Percentiles rank a stretch among this genome's conserved stretches.
Evolutionary conservation across 2,888 invertebrate genomes (phyloP).

Genomic region (Papilio protenor): DNA sequence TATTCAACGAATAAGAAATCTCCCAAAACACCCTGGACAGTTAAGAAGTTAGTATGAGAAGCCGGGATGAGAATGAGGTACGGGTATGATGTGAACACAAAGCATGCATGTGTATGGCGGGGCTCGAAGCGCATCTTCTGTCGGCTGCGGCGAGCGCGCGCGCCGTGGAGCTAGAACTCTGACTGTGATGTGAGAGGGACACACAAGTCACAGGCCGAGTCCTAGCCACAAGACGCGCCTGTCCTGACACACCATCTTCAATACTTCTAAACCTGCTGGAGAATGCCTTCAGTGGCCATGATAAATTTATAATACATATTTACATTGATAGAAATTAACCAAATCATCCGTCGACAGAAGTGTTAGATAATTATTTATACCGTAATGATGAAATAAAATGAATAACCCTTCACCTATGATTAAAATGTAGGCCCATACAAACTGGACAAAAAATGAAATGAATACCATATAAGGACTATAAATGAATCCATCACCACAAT

Average conservation of each 20-base stretch:
- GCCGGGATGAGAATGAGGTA: constrained; percentile 35
- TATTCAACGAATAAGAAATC: background rate
- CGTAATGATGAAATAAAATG: constrained; percentile 7
- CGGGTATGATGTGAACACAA: constrained; percentile 37
- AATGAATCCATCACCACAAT: constrained; percentile 30
- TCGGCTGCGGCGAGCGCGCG: constrained; percentile 56
- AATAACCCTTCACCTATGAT: constrained; percentile 11
- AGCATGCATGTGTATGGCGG: constrained; percentile 56
- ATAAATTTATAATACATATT: background rate
- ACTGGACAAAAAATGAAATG: background rate
- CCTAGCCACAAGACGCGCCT: constrained; percentile 83
- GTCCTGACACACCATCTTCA: constrained; percentile 42
- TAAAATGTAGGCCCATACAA: background rate
- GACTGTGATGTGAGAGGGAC: constrained; percentile 94
- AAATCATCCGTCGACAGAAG: constrained; percentile 17
- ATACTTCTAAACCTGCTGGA: constrained; percentile 38
- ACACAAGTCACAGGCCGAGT: constrained; percentile 94
- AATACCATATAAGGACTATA: background rate
- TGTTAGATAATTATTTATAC: background rate
- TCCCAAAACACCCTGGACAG: background rate
- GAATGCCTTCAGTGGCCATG: constrained; percentile 16
- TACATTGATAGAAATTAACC: background rate
- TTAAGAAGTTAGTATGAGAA: constrained; percentile 38
- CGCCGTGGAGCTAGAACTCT: constrained; percentile 95
- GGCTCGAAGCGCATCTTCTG: constrained; percentile 50